Base-by-base conservation (phyloP, 1,140 invertebrate species). In the Diorhabda elongata region DNA sequence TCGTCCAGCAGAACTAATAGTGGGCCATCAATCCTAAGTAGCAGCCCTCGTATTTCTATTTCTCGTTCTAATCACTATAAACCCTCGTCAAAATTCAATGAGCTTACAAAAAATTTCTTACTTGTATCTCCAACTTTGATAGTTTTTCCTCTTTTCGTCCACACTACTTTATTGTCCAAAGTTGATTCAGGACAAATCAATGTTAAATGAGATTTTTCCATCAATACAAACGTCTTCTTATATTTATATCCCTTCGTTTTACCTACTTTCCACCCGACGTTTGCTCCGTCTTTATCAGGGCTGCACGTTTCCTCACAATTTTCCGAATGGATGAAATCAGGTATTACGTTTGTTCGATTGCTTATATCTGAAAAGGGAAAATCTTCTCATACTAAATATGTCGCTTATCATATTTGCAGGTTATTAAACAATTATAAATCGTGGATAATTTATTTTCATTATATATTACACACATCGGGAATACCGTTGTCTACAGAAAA, bases 151-250 rank as follows among this genome's bases (percentile, higher is more conserved):
- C 84, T 81, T 71, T 81, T 83, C 71, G 77, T 83, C 85, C 85
- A 86, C 43, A 81, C 70, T 3, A 86, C 80, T 64, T 78, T 71
- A 11, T 81, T 82, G 44, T 83, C 77, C 61, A 79, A 65, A 45
- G 74, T 81, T 5, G 83, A 80, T 68, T 83, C 84, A 3, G 85
- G 84, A 74, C 86, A 88, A 44, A 79, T 65, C 63, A 86, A 72
- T 3, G 80, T 81, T 26, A 86, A 75, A 76, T 86, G 83, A 41
- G 82, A 80, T 66, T 83, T 82, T 75, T 87, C 82, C 3, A 76
- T 72, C 45, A 87, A 67, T 44, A 86, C 81, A 61, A 82, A 82
- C 68, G 78, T 81, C 72, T 79, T 84, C 66, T 78, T 79, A 47
- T 85, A 85, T 71, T 83, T 84, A 67, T 83, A 86, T 62, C 71